Evolutionary conservation across 1,140 invertebrate genomes (phyloP).

Genomic region (Formica exsecta): DNA sequence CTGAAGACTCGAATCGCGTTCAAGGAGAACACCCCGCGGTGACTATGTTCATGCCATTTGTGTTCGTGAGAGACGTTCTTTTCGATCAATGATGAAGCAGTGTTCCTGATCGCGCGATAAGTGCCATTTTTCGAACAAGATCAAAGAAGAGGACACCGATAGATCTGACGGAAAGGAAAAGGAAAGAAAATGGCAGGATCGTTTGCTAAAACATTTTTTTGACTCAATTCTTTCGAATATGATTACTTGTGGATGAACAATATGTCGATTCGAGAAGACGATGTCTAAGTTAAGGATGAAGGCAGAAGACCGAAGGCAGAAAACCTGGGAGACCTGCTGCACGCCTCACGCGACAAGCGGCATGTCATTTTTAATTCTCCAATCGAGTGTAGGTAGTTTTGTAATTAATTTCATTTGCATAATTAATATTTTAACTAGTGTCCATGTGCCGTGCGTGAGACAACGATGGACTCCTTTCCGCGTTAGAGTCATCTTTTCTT

Average conservation of each 20-base stretch:
- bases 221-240: not conserved
- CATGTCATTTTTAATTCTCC: not conserved
- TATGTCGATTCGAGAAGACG: not conserved
- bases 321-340: not conserved
- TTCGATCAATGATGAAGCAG: conserved; percentile 2
- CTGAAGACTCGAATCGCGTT: not conserved
- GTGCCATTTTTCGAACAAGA: not conserved
- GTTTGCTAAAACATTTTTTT: not conserved
- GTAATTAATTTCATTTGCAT: conserved; percentile 4
- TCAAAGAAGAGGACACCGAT: not conserved
- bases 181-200: not conserved
- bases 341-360: not conserved
- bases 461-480: conserved; percentile 12
- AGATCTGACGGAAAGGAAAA: not conserved
- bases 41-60: not conserved
- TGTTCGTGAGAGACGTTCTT: not conserved
- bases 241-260: not conserved
- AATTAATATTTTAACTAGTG: conserved; percentile 29
- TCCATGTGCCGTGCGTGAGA: not conserved
- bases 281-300: not conserved
- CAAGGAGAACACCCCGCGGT: not conserved
- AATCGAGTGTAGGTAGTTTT: conserved; percentile 20
- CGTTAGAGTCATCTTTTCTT: not conserved
- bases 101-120: not conserved
- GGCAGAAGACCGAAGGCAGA: conserved; percentile 16